Evolutionary conservation across 2,113 vertebrate genomes (phyloP).

Genomic region (Caranx melampygus): DNA sequence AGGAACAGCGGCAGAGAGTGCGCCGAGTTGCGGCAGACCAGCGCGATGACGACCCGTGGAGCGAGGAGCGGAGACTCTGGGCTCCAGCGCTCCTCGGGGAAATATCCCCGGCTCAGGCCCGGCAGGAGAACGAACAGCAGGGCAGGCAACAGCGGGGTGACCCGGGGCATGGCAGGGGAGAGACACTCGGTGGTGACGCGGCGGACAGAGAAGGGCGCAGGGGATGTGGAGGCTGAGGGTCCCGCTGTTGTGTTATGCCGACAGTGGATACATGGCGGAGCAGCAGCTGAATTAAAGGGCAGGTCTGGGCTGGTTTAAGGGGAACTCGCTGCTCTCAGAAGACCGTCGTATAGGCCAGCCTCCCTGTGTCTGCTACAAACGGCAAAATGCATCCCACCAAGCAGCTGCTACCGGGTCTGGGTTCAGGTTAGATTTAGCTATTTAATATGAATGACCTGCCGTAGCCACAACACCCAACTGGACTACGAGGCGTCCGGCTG

Average conservation of each 20-base stretch:
- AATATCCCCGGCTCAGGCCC: conserved; percentile 81
- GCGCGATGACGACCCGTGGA: conserved; percentile 86
- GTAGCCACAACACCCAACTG: not conserved
- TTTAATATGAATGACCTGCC: accelerated
- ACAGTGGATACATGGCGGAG: conserved; percentile 63
- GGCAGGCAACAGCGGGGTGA: conserved; percentile 67
- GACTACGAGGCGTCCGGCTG: no score
- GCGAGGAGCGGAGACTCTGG: conserved; percentile 88
- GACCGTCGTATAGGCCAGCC: accelerated
- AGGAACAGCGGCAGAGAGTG: conserved; percentile 88
- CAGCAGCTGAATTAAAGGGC: conserved; percentile 69
- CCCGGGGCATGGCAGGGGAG: conserved; percentile 74
- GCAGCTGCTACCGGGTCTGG: no score
- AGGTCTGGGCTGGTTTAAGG: conserved; percentile 7
- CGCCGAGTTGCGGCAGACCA: conserved; percentile 89
- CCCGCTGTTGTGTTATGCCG: conserved; percentile 72
- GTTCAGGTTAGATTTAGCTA: accelerated
- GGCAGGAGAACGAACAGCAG: conserved; percentile 74
- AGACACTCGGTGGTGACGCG: conserved; percentile 24
- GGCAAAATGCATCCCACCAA: not conserved
- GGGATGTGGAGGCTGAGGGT: conserved; percentile 28
- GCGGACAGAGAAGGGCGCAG: conserved; percentile 44
- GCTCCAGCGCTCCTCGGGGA: conserved; percentile 91
- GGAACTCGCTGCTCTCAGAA: conserved; percentile 7
- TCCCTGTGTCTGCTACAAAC: not conserved